phyloP scores from a whole-genome alignment of 2,797 vertebrate genomes.

The Helicolenus hilgendorfi region DNA sequence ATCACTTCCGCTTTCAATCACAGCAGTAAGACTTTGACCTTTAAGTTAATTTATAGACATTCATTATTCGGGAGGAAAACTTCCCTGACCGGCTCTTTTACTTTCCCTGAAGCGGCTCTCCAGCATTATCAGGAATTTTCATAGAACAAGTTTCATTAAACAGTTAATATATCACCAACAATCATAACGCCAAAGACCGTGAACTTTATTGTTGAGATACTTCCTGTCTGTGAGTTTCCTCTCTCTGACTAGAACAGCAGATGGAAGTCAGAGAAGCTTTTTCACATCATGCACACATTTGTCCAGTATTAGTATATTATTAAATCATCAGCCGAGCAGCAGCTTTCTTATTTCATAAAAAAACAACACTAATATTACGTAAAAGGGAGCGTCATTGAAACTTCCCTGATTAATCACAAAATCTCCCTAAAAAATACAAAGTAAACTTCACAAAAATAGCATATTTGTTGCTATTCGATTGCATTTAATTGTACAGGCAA shows the following conservation, averaged over 20 bases:
- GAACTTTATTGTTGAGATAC: not conserved
- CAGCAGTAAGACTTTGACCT: conserved; percentile 13
- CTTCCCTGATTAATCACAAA: not conserved
- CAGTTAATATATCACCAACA: not conserved
- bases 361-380: not conserved
- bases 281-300: not conserved
- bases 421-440: not conserved
- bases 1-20: conserved; percentile 13
- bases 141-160: not conserved
- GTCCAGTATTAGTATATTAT: not conserved
- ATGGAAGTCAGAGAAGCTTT: not conserved
- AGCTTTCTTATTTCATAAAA: not conserved
- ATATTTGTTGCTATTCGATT: not conserved
- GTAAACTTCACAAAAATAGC: not conserved
- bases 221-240: not conserved
- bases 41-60: not conserved
- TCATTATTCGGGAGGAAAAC: not conserved
- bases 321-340: not conserved
- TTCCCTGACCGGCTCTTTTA: not conserved
- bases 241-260: not conserved
- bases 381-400: not conserved
- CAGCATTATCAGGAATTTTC: not conserved
- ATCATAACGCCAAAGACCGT: not conserved
- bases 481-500: not conserved
- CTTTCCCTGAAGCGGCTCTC: not conserved